Evolutionary conservation across 1,140 invertebrate genomes (phyloP), one percentile per base, ranked within the genome.

Genomic region (Globodera ellingtonae): DNA sequence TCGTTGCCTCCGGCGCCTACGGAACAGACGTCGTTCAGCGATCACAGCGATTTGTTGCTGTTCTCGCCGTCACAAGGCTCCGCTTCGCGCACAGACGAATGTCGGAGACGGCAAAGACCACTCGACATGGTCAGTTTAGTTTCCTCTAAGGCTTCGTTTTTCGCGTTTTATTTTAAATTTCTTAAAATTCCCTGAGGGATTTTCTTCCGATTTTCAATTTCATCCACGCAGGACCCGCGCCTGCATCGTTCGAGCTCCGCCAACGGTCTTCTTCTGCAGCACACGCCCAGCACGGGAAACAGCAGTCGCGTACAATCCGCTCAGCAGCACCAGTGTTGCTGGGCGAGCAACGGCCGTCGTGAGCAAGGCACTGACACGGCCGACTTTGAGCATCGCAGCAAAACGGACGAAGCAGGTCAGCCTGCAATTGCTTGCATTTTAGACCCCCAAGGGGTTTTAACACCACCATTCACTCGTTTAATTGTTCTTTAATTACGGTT

Each of bases 1-100:
- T 80, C 56, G 24, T 52, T 82, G 48, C 78, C 70, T 8, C 75
- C 81, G 4, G 81, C 79, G 21, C 73, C 81, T 9, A 82, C 52
- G 10, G 50, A 50, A 18, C 35, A 70, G n/a, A 47, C 52, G 6
- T 56, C 72, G 24, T 74, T 74, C 72, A 35, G 44, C 6, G 50
- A 74, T 13, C 72, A 74, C 62, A 44, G 24, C 76, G 62, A 70
- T 6, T 47, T 70, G 67, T 47, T 70, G 67, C 67, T 70, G 67
- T 70, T 70, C 67, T 70, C 67, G 67, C 67, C 67, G 9, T 15
- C 67, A 15, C 67, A 62, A 62, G n/a, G 18, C 24, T 44, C 15
- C 35, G n/a, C 47, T n/a, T 8, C 24, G 21, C 59, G 47, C 75
- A 76, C 21, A 47, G 76, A 72, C 13, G 21, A 50, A 67, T 47